Evolutionary conservation across 1,140 invertebrate species (phyloP), one percentile per base, ranked within the genome.

Genomic region (Pollicipes pollicipes): DNA sequence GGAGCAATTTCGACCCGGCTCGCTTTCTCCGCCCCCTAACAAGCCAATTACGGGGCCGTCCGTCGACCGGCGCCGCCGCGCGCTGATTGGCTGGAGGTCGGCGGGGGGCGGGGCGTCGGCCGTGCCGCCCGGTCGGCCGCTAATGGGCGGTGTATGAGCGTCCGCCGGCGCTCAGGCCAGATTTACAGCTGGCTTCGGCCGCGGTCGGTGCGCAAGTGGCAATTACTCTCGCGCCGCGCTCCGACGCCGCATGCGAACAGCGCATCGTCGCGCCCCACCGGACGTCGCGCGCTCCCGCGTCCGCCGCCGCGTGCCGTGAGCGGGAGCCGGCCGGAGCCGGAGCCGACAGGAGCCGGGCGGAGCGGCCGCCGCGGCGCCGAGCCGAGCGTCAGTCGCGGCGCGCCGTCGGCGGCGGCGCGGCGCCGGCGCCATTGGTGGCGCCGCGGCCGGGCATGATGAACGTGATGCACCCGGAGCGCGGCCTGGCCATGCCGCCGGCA

Each of bases 391-490:
- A 16, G 24, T 10, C 16, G 58, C 69, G 29, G 69, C 16, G 68
- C 6, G 27, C 32, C 28, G 32, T 66, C 30, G n/a, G 31, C 10
- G 30, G 31, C 28, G 63, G 45, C 17, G 45, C 45, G 45, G 45
- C 17, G 45, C 45, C 4, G n/a, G n/a, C n/a, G n/a, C n/a, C n/a
- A n/a, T n/a, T n/a, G n/a, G n/a, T n/a, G n/a, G 32, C 16, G 13
- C 45, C 2, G 45, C 24, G 10, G 45, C 10, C 13, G 35, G 28
- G 58, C 45, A 45, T 24, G 27, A 76, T 76, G 75, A 75, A 75
- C 66, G 70, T 74, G 13, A 69, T 76, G 1, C 75, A 75, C 66
- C 72, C 74, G 8, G 75, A 76, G 21, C 71, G 75, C 21, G 71
- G 70, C 67, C 68, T 72, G n/a, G 30, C 30, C 64, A 63, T 68